phyloP scores from a whole-genome alignment of 2,888 invertebrate species.

The Dendrolimus pini region DNA sequence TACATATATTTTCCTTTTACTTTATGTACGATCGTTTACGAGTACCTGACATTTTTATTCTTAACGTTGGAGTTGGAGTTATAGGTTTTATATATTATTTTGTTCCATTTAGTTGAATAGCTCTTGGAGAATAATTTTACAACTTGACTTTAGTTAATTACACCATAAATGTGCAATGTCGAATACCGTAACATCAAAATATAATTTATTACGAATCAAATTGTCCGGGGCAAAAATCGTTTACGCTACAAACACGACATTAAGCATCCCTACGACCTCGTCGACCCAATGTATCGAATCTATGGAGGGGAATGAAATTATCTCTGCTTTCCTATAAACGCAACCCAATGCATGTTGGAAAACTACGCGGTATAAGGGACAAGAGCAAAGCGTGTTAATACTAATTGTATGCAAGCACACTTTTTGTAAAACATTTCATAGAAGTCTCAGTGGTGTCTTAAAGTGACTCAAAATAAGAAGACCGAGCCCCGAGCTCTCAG shows the following conservation, averaged over 20 bases:
- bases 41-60: no score
- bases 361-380: slow-evolving; percentile 22
- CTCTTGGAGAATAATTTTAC: no score
- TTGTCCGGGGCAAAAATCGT: slow-evolving; percentile 50
- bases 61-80: no score
- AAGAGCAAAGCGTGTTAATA: slow-evolving; percentile 8
- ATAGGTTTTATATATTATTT: no score
- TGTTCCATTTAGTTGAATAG: no score
- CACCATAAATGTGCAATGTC: slow-evolving; percentile 22
- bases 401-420: no score
- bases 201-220: slow-evolving; percentile 63
- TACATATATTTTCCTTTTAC: no score
- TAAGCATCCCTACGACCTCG: slow-evolving; percentile 45
- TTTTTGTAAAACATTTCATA: no score
- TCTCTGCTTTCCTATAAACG: slow-evolving; percentile 39
- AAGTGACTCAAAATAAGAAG: no score
- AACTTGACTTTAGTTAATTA: slow-evolving; percentile 13
- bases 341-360: slow-evolving; percentile 38
- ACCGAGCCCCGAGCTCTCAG: no score
- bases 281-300: slow-evolving; percentile 31
- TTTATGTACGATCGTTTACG: no score
- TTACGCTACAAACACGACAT: slow-evolving; percentile 56
- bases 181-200: slow-evolving; percentile 41
- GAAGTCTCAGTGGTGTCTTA: no score
- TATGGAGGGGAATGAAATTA: slow-evolving; percentile 64